Base-by-base conservation (phyloP, 2,888 invertebrate species). In the Amphiduros pacificus region DNA sequence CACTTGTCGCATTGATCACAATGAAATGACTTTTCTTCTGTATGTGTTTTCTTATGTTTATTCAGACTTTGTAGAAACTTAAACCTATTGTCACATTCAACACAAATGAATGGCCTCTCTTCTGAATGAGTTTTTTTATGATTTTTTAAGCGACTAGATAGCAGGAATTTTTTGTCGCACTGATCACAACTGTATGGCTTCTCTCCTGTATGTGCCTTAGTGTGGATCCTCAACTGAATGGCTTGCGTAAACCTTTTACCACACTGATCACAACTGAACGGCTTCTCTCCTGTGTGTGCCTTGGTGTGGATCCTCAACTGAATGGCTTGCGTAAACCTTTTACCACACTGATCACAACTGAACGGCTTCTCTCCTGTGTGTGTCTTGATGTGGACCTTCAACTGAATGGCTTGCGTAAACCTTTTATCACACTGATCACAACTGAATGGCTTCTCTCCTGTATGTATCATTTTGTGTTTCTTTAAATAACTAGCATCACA, bases 201-300 rank as follows among this genome's bases (percentile, higher is more conserved):
- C 31, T 57, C 49, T 20, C 57, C 49, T 20, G 48, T 48, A 49
- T 57, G 57, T 1, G 49, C 22, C 14, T 3, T 4, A 17, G 29
- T 49, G 31, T 57, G 57, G 22, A 2, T 48, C 9, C 27, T 57
- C 3, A 57, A 24, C 17, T 28, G 2, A 26, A 5, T 6, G 17
- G 6, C 2, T 1, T 17, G 4, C n/a, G 14, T 57, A 17, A 57
- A 57, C 5, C 11, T n/a, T 32, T 48, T 57, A 48, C 49, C 57
- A 49, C 57, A 57, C 1, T 24, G 22, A 20, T 2, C 11, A 48
- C 57, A 57, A 2, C 6, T n/a, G 17, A 49, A 48, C 9, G 57
- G 57, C 22, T 49, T 57, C 49, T 57, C 49, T 29, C 57, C 57
- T 17, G 31, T 49, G 57, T 57, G 57, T 28, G 31, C 49, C 28